phyloP scores from a whole-genome alignment of 1,140 invertebrate genomes.

The Drosophila bifasciata region DNA sequence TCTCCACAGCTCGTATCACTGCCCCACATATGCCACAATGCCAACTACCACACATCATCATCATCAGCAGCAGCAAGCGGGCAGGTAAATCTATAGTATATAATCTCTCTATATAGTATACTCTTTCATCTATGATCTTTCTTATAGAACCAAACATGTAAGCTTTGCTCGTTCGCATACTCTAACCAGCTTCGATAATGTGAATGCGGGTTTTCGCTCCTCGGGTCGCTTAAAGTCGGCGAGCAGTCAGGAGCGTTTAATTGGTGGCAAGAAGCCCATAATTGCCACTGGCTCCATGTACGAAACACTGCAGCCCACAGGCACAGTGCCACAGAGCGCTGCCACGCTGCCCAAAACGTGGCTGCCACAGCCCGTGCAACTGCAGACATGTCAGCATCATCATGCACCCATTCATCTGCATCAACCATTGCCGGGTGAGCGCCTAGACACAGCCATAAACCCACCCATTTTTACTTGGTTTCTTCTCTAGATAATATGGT shows the following conservation, averaged over 20 bases:
- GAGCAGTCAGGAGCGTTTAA: conserved; percentile 89
- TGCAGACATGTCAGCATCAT: conserved; percentile 74
- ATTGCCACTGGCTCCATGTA: conserved; percentile 71
- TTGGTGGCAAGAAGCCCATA: conserved; percentile 87
- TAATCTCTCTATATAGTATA: background rate
- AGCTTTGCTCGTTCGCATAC: conserved; percentile 95
- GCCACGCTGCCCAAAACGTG: conserved; percentile 63
- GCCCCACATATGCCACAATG: conserved; percentile 76
- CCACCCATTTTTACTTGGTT: background rate
- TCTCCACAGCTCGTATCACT: conserved; percentile 78
- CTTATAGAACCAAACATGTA: conserved; percentile 91
- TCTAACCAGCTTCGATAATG: conserved; percentile 91
- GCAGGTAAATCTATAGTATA: conserved; percentile 47
- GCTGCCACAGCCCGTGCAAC: conserved; percentile 55
- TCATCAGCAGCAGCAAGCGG: conserved; percentile 58
- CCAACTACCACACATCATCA: conserved; percentile 68
- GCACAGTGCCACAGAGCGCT: conserved; percentile 55
- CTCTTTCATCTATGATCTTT: conserved; percentile 37
- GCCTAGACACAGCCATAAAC: background rate
- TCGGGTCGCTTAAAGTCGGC: conserved; percentile 85
- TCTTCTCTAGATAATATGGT: conserved; percentile 59
- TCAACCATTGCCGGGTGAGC: conserved; percentile 59
- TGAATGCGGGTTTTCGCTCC: conserved; percentile 85
- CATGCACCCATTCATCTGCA: conserved; percentile 74
- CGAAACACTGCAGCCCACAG: conserved; percentile 69